Evolutionary conservation across 1,140 invertebrate species (phyloP).

Genomic region (Panulirus ornatus): DNA sequence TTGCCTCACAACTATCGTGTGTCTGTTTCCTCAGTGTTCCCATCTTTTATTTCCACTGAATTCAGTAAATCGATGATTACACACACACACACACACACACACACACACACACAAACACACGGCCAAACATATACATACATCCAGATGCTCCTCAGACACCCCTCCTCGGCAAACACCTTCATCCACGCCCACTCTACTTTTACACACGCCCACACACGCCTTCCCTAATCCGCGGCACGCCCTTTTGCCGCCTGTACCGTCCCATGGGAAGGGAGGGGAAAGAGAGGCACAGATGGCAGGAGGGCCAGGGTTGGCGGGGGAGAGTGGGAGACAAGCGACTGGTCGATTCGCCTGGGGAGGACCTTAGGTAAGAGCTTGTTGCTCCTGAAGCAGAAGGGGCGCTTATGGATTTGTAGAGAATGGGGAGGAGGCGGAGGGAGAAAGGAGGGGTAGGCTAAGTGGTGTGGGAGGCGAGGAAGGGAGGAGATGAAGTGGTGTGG

Average conservation of each 20-base stretch:
- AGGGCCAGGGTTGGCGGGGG: too few species aligned
- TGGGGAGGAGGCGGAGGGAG: neutral
- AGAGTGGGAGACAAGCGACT: neutral
- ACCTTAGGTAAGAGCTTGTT: neutral
- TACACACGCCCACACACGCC: neutral
- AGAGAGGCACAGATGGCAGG: neutral
- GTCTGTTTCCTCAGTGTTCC: too few species aligned
- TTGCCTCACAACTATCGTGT: too few species aligned
- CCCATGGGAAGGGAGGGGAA: neutral
- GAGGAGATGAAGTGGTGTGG: too few species aligned
- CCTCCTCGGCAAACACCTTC: too few species aligned
- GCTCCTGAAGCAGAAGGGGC: neutral
- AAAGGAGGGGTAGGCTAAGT: neutral
- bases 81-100: too few species aligned
- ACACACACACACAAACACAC: neutral
- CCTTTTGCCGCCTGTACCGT: neutral
- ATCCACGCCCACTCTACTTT: neutral
- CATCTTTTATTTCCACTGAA: too few species aligned
- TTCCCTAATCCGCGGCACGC: neutral
- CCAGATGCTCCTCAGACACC: neutral
- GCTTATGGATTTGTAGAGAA: neutral
- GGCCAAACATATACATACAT: neutral
- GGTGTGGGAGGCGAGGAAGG: too few species aligned
- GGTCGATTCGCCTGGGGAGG: neutral
- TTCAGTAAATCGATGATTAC: too few species aligned